Conservation (phyloP, 2,888 invertebrate genomes). For the Mesoligia furuncula region DNA sequence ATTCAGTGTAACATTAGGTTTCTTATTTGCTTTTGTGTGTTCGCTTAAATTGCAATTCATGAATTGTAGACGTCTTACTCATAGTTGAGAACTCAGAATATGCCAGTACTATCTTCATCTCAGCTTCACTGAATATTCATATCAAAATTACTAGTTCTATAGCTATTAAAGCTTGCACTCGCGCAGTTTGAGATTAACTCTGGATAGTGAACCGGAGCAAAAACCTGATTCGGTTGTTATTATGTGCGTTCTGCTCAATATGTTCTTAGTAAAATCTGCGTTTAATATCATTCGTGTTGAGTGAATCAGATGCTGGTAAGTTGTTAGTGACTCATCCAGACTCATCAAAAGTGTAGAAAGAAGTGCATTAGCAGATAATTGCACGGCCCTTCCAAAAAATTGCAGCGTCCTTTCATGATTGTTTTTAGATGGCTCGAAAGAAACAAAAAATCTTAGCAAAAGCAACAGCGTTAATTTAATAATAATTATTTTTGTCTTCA, state of each 20-base stretch:
- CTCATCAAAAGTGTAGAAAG: slow-evolving; percentile 43
- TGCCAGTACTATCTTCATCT: slow-evolving; percentile 55
- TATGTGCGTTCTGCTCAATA: slow-evolving; percentile 17
- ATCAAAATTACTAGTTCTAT: slow-evolving; percentile 62
- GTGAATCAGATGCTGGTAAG: slow-evolving; percentile 25
- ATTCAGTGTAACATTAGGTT: slow-evolving; percentile 28
- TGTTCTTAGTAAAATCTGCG: slow-evolving; percentile 36
- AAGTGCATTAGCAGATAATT: slow-evolving; percentile 62
- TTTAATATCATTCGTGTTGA: slow-evolving; percentile 27
- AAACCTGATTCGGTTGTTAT: slow-evolving; percentile 52
- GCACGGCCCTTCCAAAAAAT: slow-evolving; percentile 32
- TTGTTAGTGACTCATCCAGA: slow-evolving; percentile 51
- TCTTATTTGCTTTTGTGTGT: slow-evolving; percentile 34
- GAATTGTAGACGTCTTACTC: slow-evolving; percentile 48
- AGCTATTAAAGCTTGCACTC: slow-evolving; percentile 62
- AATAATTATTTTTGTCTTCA: slow-evolving; percentile 43
- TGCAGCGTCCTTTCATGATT: slow-evolving; percentile 41
- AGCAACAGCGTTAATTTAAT: slow-evolving; percentile 35
- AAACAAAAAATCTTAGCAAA: slow-evolving; percentile 17
- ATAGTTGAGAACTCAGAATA: slow-evolving; percentile 55
- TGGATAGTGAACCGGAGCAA: slow-evolving; percentile 60
- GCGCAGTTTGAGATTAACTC: slow-evolving; percentile 57
- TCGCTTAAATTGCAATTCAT: slow-evolving; percentile 43
- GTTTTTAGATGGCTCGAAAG: slow-evolving; percentile 49
- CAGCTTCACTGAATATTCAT: slow-evolving; percentile 62